Evolutionary conservation across 2,113 vertebrate species (phyloP).

Genomic region (Herpetotheres cachinnans): DNA sequence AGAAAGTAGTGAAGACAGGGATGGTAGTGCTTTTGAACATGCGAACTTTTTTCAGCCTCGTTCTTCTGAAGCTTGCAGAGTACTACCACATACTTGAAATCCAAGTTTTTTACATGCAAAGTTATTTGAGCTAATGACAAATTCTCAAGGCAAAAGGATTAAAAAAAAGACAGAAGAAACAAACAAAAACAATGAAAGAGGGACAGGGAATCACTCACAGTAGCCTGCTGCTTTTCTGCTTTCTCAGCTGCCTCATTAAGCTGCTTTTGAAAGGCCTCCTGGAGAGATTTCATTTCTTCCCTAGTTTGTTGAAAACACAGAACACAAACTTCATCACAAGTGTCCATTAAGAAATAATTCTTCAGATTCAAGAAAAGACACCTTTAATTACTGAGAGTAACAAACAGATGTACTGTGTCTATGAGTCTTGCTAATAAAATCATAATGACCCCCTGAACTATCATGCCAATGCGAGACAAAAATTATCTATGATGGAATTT

Average conservation of each 20-base stretch:
- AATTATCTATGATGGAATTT: neutral
- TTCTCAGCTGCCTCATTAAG: constrained; percentile 92
- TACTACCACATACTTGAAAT: neutral
- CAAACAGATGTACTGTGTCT: neutral
- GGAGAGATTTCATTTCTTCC: constrained; percentile 97
- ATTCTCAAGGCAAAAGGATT: neutral
- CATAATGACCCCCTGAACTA: neutral
- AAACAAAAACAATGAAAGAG: neutral
- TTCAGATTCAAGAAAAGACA: neutral
- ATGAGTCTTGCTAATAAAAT: neutral
- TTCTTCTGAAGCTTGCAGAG: neutral
- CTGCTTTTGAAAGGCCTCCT: constrained; percentile 93
- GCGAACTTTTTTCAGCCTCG: neutral
- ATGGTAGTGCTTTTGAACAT: neutral
- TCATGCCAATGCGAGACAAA: neutral
- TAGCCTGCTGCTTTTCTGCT: constrained; percentile 94
- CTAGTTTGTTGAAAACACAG: constrained; percentile 73
- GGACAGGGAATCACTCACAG: constrained; percentile 79
- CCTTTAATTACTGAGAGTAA: neutral
- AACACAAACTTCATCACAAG: constrained; percentile 44
- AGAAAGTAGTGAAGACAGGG: rapidly evolving
- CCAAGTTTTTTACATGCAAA: neutral
- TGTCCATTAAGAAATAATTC: neutral
- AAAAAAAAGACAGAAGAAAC: neutral
- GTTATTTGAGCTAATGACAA: neutral